Evolutionary conservation across 2,888 invertebrate species (phyloP).

Genomic region (Crocallis elinguaria): DNA sequence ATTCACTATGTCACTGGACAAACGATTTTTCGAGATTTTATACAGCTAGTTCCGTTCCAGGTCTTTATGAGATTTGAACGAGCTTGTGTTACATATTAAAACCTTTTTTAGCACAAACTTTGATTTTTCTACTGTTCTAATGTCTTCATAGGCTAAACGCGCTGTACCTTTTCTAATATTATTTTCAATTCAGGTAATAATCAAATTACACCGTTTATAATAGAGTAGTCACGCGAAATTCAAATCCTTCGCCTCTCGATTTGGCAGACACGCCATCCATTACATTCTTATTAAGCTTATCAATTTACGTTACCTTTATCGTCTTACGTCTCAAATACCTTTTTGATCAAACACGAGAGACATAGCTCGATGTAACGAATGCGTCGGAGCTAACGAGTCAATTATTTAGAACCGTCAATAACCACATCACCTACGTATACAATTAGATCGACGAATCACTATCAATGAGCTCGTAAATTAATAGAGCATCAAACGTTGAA

Average conservation of each 20-base stretch:
- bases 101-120: not conserved
- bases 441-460: conserved; percentile 47
- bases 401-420: conserved; percentile 26
- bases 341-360: conserved; percentile 15
- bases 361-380: conserved; percentile 23
- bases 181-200: conserved; percentile 11
- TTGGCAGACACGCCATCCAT: conserved; percentile 35
- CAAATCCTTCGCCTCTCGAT: conserved; percentile 31
- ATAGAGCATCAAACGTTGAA: conserved; percentile 61
- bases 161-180: not conserved
- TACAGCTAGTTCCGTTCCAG: conserved; percentile 36
- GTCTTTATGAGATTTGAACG: conserved; percentile 1
- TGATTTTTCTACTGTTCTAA: not conserved
- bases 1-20: conserved; percentile 65
- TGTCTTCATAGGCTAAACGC: not conserved
- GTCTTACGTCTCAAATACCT: conserved; percentile 18
- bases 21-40: conserved; percentile 61
- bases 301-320: conserved; percentile 18
- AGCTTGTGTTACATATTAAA: not conserved
- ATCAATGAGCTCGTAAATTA: conserved; percentile 58
- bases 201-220: conserved; percentile 22
- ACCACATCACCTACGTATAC: conserved; percentile 33
- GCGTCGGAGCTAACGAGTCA: conserved; percentile 24
- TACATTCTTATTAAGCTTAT: conserved; percentile 20
- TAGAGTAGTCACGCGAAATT: conserved; percentile 34